phyloP scores from a whole-genome alignment of 2,888 invertebrate species.

The Cataglyphis altisquamis region DNA sequence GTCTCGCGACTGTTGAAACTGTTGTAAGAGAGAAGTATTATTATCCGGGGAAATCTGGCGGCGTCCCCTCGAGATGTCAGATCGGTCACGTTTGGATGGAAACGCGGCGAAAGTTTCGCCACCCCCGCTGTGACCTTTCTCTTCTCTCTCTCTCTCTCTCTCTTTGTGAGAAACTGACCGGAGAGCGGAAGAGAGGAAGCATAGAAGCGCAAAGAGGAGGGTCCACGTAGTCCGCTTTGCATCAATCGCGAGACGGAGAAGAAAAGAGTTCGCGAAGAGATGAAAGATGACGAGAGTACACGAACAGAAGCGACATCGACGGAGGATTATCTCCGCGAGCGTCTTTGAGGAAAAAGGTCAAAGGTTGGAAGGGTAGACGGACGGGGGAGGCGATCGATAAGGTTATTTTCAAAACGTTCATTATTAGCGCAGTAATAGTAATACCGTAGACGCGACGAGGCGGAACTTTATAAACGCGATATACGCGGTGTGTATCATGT shows the following conservation, averaged over 20 bases:
- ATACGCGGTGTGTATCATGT: conserved; percentile 67
- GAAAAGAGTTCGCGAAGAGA: conserved; percentile 2
- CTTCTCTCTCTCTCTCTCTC: too few species aligned
- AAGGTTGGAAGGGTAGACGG: conserved; percentile 34
- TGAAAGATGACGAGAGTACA: conserved; percentile 33
- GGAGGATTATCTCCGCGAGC: conserved; percentile 45
- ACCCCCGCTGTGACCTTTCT: conserved; percentile 69
- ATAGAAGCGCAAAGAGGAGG: conserved; percentile 56
- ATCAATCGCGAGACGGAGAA: conserved; percentile 60
- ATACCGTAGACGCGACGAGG: conserved; percentile 32
- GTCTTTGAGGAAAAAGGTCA: conserved; percentile 49
- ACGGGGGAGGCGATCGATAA: conserved; percentile 49
- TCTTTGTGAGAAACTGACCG: conserved; percentile 55
- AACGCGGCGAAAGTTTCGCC: conserved; percentile 80
- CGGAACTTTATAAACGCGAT: conserved; percentile 59
- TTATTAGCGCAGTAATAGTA: conserved; percentile 53
- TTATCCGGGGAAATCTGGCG: conserved; percentile 88
- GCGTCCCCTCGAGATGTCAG: conserved; percentile 87
- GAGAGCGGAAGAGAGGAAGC: not conserved
- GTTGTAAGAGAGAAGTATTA: conserved; percentile 87
- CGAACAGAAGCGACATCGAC: conserved; percentile 28
- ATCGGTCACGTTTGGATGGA: conserved; percentile 88
- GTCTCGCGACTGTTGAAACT: conserved; percentile 69
- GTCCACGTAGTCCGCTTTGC: conserved; percentile 63
- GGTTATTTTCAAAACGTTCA: conserved; percentile 48